Percentiles rank a stretch among this genome's conserved stretches.
Evolutionary conservation across 1,140 invertebrate species (phyloP).

Genomic region (Drosophila suzukii): DNA sequence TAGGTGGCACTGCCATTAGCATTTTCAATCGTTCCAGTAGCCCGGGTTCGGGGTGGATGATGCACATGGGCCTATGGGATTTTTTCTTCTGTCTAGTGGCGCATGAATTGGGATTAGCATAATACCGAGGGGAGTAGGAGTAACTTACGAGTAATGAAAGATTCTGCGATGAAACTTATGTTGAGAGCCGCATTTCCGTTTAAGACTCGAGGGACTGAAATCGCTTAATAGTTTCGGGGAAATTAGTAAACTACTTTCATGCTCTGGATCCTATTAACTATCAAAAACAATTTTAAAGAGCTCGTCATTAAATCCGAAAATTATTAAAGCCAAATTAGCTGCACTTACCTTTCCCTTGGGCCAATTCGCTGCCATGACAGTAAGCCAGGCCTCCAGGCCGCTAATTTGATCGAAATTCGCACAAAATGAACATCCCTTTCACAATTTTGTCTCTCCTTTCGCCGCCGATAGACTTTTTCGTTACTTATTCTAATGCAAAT

Average conservation of each 20-base stretch:
- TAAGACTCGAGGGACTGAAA: neutral
- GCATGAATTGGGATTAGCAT: conserved; percentile 61
- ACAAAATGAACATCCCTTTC: conserved; percentile 73
- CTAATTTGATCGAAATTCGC: conserved; percentile 62
- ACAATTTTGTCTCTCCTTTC: conserved; percentile 18
- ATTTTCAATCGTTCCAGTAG: conserved; percentile 56
- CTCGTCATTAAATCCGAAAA: conserved; percentile 5
- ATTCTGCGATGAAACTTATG: conserved; percentile 1
- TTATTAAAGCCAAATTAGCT: conserved; percentile 19
- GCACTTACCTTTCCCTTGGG: conserved; percentile 51
- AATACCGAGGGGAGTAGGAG: conserved; percentile 41
- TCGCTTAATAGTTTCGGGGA: neutral
- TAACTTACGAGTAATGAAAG: conserved; percentile 9
- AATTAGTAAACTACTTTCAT: conserved; percentile 7
- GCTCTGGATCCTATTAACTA: neutral
- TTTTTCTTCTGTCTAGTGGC: conserved; percentile 19
- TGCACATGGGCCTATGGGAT: conserved; percentile 39
- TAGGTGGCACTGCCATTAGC: conserved; percentile 59
- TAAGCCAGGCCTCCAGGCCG: conserved; percentile 19
- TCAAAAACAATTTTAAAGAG: conserved; percentile 8
- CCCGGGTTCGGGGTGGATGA: conserved; percentile 1
- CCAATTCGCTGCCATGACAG: conserved; percentile 26
- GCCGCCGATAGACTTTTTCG: conserved; percentile 18
- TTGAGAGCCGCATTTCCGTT: neutral
- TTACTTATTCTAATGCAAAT: conserved; percentile 79